Conservation (phyloP, 2,113 vertebrate species). For the Trinectes maculatus region DNA sequence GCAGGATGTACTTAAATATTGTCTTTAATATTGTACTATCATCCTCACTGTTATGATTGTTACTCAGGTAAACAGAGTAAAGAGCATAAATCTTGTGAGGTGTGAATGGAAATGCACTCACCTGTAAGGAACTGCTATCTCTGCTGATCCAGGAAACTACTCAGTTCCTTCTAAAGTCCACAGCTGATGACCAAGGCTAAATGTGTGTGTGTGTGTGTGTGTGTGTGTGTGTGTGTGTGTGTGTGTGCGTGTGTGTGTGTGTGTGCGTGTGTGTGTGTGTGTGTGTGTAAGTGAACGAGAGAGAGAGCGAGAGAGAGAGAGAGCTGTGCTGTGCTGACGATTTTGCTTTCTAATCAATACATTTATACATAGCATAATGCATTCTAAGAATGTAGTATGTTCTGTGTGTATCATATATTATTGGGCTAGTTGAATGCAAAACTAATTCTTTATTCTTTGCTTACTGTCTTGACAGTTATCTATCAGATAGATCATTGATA, state of each 20-base stretch:
- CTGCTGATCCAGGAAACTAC: constrained; percentile 1
- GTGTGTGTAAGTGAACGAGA: neutral
- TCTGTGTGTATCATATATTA: neutral
- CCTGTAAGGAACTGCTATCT: neutral
- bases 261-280: neutral
- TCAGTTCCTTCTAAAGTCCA: constrained; percentile 46
- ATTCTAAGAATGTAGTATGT: too few species aligned
- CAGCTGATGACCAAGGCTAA: constrained; percentile 13
- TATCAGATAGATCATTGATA: too few species aligned
- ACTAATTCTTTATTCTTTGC: neutral
- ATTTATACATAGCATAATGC: too few species aligned
- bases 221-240: neutral
- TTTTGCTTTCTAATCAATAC: too few species aligned
- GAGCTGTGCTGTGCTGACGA: too few species aligned
- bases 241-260: neutral
- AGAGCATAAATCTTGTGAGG: neutral
- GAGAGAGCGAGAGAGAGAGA: neutral
- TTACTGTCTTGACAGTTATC: too few species aligned
- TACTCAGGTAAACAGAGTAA: neutral
- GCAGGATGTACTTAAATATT: too few species aligned
- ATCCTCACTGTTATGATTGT: too few species aligned
- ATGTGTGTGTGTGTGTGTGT: neutral
- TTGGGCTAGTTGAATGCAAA: neutral
- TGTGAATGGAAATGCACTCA: constrained; percentile 6
- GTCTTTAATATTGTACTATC: too few species aligned